phyloP scores from a whole-genome alignment of 2,797 vertebrate genomes.

The Holocentrus rufus region DNA sequence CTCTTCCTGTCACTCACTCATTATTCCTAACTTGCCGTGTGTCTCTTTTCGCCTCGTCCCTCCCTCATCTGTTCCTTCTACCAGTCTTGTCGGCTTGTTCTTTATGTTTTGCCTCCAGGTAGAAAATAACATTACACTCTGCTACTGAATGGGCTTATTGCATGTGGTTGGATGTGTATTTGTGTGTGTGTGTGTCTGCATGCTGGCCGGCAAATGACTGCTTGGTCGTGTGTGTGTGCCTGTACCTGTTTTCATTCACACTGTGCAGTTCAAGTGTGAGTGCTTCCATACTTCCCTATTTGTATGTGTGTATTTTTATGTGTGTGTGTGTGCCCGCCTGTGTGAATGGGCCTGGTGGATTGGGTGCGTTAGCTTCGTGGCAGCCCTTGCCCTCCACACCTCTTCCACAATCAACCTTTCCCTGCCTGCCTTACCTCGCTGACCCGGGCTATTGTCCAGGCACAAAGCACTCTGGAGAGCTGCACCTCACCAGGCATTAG shows the following conservation, averaged over 20 bases:
- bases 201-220: slow-evolving; percentile 8
- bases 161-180: background rate
- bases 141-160: slow-evolving; percentile 36
- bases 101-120: slow-evolving; percentile 54
- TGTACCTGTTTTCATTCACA: slow-evolving; percentile 48
- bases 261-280: slow-evolving; percentile 12
- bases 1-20: slow-evolving; percentile 29
- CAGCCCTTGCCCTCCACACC: slow-evolving; percentile 48
- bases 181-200: background rate
- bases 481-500: slow-evolving; percentile 62
- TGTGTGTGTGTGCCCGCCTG: background rate
- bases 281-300: background rate
- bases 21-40: slow-evolving; percentile 31
- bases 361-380: slow-evolving; percentile 44
- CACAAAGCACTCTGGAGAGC: slow-evolving; percentile 71
- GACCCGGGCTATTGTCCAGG: slow-evolving; percentile 72
- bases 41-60: slow-evolving; percentile 21
- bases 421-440: slow-evolving; percentile 49
- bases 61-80: slow-evolving; percentile 33
- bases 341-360: slow-evolving; percentile 18
- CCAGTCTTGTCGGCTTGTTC: slow-evolving; percentile 11
- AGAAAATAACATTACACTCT: slow-evolving; percentile 58
- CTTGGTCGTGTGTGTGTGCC: slow-evolving; percentile 16
- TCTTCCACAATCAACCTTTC: slow-evolving; percentile 57
- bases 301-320: background rate